Percentiles rank a stretch among this genome's conserved stretches.
These are phyloP conservation scores for Drosophila paulistorum DNA, from an alignment of 1,140 invertebrate species.

Conservation along the genomic window DNA sequence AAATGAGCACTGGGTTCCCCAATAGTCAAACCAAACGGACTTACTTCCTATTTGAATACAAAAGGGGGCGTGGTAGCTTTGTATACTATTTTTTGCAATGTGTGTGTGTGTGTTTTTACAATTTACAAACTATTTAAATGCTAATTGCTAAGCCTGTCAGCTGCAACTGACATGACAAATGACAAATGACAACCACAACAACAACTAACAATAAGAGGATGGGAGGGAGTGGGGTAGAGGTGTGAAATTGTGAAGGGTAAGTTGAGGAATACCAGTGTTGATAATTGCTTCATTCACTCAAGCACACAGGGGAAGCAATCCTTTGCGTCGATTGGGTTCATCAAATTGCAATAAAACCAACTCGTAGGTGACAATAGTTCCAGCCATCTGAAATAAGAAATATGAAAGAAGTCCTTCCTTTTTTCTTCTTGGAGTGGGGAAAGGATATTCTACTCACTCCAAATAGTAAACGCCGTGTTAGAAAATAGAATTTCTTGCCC, in stretches of 20 bases:
- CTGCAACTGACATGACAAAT: conserved; percentile 66
- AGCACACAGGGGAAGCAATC: conserved; percentile 63
- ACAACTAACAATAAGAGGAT: neutral
- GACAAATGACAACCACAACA: conserved; percentile 51
- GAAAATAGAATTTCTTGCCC: conserved; percentile 87
- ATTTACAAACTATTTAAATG: conserved; percentile 59
- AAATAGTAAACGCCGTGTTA: conserved; percentile 86
- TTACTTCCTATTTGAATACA: conserved; percentile 1
- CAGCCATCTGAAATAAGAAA: conserved; percentile 74
- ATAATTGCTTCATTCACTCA: conserved; percentile 33
- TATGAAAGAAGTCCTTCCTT: neutral
- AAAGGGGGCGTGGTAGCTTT: conserved; percentile 41
- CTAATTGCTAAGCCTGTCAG: conserved; percentile 66
- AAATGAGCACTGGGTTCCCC: conserved; percentile 35
- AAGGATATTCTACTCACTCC: conserved; percentile 83
- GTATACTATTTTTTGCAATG: neutral
- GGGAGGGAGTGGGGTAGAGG: neutral
- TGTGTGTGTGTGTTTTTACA: conserved; percentile 20
- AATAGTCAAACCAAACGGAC: conserved; percentile 15
- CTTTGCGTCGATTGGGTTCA: conserved; percentile 74
- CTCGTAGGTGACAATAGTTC: conserved; percentile 89
- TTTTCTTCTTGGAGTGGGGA: no score
- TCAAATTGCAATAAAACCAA: conserved; percentile 86
- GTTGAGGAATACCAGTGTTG: neutral
- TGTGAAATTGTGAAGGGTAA: neutral